Evolutionary conservation across 2,113 vertebrate species (phyloP).

Genomic region (Cygnus buccinator): DNA sequence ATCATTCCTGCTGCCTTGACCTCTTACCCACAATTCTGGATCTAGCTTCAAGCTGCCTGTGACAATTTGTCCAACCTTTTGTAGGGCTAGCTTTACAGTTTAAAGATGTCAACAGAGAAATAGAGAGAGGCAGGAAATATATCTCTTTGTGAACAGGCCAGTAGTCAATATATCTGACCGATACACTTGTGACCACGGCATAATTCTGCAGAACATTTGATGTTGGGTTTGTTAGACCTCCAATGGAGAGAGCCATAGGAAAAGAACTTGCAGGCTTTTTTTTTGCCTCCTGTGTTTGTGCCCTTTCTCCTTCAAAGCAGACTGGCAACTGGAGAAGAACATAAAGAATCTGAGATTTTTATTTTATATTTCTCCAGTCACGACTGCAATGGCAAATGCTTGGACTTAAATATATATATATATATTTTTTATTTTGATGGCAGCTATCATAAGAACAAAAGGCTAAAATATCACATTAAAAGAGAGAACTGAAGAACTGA

Average conservation of each 20-base stretch:
- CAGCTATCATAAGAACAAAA: not conserved
- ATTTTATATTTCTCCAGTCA: not conserved
- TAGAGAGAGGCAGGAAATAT: not conserved
- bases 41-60: not conserved
- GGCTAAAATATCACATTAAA: not conserved
- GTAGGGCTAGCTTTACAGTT: not conserved
- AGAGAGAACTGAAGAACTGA: not conserved
- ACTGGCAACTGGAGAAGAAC: not conserved
- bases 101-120: not conserved
- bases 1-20: not conserved
- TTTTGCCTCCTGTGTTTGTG: not conserved
- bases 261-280: fast-evolving
- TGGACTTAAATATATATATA: not conserved
- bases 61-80: not conserved
- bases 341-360: not conserved
- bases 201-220: not conserved
- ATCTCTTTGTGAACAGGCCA: not conserved
- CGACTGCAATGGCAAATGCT: not conserved
- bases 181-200: not conserved
- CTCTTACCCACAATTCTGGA: not conserved
- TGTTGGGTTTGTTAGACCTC: not conserved
- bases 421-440: not conserved
- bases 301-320: not conserved
- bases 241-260: not conserved
- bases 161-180: not conserved